These are phyloP conservation scores for Rhadina sibilatrix DNA, from an alignment of 2,113 vertebrate species.

Conservation along the genomic window DNA sequence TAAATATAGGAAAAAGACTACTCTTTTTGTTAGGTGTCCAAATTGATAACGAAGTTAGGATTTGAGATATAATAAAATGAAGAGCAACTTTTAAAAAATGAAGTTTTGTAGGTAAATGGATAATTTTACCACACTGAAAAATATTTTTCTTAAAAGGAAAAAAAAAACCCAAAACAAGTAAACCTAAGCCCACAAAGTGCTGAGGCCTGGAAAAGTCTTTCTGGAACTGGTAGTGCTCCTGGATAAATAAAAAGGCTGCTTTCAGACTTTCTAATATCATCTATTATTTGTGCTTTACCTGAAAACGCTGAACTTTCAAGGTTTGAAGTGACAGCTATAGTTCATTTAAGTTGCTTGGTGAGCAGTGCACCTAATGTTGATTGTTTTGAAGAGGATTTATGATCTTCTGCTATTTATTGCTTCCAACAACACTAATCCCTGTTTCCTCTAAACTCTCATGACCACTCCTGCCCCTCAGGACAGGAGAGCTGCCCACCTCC, in stretches of 20 bases:
- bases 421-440: background rate
- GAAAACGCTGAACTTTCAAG: background rate
- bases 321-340: background rate
- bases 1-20: background rate
- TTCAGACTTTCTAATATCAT: background rate
- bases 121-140: background rate
- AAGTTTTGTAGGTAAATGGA: background rate
- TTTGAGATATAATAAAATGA: background rate
- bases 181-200: background rate
- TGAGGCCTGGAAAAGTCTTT: background rate
- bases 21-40: background rate
- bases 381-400: slow-evolving; percentile 6
- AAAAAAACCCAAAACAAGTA: background rate
- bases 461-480: background rate
- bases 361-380: background rate
- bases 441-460: background rate
- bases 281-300: background rate
- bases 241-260: background rate
- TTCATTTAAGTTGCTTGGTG: background rate
- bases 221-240: background rate
- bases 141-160: background rate
- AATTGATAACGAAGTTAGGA: background rate
- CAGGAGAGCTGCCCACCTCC: background rate
- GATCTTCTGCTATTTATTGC: background rate
- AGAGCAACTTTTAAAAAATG: background rate